Evolutionary conservation across 2,113 vertebrate species (phyloP).

Genomic region (Guaruba guarouba): DNA sequence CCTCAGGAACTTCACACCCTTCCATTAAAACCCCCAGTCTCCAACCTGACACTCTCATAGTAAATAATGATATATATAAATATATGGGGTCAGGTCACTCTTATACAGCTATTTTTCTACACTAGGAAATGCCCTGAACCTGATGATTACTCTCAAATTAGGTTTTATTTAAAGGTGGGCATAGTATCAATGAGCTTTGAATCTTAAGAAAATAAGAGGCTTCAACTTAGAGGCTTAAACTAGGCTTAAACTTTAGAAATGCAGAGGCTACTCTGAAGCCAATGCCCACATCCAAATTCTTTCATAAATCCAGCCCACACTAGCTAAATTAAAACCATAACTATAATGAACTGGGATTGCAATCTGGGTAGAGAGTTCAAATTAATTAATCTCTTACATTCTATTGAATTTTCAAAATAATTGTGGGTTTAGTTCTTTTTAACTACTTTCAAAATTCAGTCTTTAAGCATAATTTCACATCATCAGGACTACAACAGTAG

Average conservation of each 20-base stretch:
- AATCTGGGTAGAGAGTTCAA: neutral
- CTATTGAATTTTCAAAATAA: neutral
- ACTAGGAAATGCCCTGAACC: neutral
- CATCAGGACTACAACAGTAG: neutral
- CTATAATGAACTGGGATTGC: neutral
- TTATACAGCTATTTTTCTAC: neutral
- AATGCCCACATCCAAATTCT: neutral
- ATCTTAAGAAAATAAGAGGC: neutral
- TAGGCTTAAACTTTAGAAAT: neutral
- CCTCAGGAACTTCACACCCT: neutral
- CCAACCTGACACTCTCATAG: neutral
- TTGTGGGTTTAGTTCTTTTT: neutral
- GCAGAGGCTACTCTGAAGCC: neutral
- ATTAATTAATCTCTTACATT: neutral
- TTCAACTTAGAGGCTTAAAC: neutral
- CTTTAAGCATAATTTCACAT: neutral
- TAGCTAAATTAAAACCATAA: neutral
- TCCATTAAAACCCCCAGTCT: neutral
- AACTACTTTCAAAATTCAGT: neutral
- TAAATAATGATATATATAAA: neutral
- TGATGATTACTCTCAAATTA: neutral
- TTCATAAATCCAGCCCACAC: neutral
- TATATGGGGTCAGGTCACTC: neutral
- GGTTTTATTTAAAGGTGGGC: neutral
- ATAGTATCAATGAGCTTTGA: neutral